Base-by-base conservation (phyloP, 2,113 vertebrate genomes). In the Nothobranchius kuhntae region DNA sequence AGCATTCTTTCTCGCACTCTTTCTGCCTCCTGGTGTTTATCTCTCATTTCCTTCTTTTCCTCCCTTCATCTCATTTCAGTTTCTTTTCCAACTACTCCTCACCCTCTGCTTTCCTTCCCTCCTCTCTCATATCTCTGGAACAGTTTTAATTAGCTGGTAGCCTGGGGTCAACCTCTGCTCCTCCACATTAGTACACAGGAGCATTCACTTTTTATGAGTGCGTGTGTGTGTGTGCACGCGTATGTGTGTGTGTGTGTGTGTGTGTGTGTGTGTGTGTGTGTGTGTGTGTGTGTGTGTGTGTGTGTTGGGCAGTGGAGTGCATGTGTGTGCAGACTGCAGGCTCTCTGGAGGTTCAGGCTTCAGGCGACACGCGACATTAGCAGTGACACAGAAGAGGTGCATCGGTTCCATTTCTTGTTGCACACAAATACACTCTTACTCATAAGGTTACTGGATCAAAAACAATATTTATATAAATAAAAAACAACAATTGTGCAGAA, bases 61-160 rank as follows among this genome's bases (percentile, higher is more conserved):
- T 79, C 47, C 14, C 51, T 44, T 48, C 47, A 10, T 62, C 56
- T 66, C 58, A 40, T 40, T 40, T 40, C 38, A 63, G 47, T 61
- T 54, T 71, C 66, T 53, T 68, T 48, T 38, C 26, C 11, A 68
- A 75, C 68, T 46, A 64, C 44, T 76, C 60, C 47, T 70, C 50
- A 56, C 75, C 63, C 68, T 75, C 3, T 71, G 66, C 74, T 75
- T 83, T 80, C 53, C 65, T 78, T 52, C 48, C 47, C 48, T 53
- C 65, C 78, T 78, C 73, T 65, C 73, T 85, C 77, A 45, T 84
- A 85, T 77, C 83, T 82, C 83, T 82, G 73, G 65, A 78, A 87
- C 70, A 82, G 75, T 88, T 89, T 89, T 89, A 89, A 91, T 90
- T 90, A 89, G 89, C 82, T 65, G 53, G 48, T 86, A 81, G 87